Conservation (phyloP, 1,140 invertebrate species). For the Zophobas atratus region DNA sequence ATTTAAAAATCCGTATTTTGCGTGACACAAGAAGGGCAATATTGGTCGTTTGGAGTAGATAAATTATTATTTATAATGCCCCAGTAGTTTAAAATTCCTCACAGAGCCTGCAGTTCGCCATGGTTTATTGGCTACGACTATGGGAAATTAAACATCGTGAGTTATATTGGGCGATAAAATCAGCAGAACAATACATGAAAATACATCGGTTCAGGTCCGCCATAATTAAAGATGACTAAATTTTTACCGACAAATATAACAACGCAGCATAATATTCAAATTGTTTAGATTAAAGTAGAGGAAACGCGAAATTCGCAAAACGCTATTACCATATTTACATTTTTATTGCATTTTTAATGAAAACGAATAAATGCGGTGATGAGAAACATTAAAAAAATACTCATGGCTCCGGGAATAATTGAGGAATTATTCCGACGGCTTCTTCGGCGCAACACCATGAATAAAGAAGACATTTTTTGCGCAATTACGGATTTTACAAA, state of each 20-base stretch:
- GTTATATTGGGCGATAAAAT: conserved; percentile 53
- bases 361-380: conserved; percentile 45
- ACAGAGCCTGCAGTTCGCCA: conserved; percentile 41
- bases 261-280: conserved; percentile 25
- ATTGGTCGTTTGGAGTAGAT: background rate
- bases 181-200: conserved; percentile 52
- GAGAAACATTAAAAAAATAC: conserved; percentile 51
- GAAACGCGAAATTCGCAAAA: conserved; percentile 29
- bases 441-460: conserved; percentile 1
- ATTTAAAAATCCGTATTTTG: no score
- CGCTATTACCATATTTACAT: conserved; percentile 47
- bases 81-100: conserved; percentile 23
- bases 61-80: conserved; percentile 34
- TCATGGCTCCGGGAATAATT: conserved; percentile 46
- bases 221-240: conserved; percentile 32
- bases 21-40: conserved; percentile 1
- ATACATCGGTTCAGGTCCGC: conserved; percentile 38
- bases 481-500: conserved; percentile 31
- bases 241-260: conserved; percentile 4
- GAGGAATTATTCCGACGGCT: conserved; percentile 42
- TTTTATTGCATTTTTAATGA: conserved; percentile 54
- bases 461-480: conserved; percentile 19
- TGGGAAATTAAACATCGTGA: conserved; percentile 55
- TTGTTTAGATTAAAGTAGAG: conserved; percentile 33
- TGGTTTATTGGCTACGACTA: conserved; percentile 51